Evolutionary conservation across 2,888 invertebrate species (phyloP).

Genomic region (Scaptomyza polygonia): DNA sequence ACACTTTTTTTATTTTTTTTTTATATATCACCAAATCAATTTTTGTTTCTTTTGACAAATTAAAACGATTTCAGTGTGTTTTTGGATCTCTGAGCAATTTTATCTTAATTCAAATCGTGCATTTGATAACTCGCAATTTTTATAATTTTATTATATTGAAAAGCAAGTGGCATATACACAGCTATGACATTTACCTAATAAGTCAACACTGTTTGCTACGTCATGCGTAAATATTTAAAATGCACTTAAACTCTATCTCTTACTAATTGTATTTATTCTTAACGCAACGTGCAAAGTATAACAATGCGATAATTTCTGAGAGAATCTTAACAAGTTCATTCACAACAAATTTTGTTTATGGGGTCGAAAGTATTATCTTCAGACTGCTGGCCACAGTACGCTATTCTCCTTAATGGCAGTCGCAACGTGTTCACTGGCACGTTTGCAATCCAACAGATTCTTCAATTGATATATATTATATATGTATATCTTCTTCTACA

Average conservation of each 20-base stretch:
- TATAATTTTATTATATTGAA: slow-evolving; percentile 28
- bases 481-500: too few relatives aligned
- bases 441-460: slow-evolving; percentile 28
- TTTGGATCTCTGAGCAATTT: background rate
- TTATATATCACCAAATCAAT: background rate
- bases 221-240: background rate
- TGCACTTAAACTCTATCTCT: slow-evolving; percentile 18
- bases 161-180: slow-evolving; percentile 6
- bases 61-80: background rate
- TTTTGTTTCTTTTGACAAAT: background rate
- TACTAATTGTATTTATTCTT: slow-evolving; percentile 11
- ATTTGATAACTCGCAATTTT: background rate
- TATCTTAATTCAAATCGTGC: slow-evolving; percentile 22
- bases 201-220: background rate
- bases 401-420: too few relatives aligned
- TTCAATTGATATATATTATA: slow-evolving; percentile 3
- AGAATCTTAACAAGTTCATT: slow-evolving; percentile 59
- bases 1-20: too few relatives aligned
- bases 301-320: slow-evolving; percentile 31
- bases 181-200: background rate
- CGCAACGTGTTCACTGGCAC: slow-evolving; percentile 53
- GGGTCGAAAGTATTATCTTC: background rate
- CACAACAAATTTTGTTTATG: slow-evolving; percentile 34
- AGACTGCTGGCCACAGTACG: too few relatives aligned
- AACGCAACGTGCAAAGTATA: slow-evolving; percentile 52